A percentile compares a stretch with the other conserved stretches of the same genome.
These are phyloP conservation scores for Scyliorhinus canicula DNA, from an alignment of 2,797 vertebrate species.

Conservation along the genomic window DNA sequence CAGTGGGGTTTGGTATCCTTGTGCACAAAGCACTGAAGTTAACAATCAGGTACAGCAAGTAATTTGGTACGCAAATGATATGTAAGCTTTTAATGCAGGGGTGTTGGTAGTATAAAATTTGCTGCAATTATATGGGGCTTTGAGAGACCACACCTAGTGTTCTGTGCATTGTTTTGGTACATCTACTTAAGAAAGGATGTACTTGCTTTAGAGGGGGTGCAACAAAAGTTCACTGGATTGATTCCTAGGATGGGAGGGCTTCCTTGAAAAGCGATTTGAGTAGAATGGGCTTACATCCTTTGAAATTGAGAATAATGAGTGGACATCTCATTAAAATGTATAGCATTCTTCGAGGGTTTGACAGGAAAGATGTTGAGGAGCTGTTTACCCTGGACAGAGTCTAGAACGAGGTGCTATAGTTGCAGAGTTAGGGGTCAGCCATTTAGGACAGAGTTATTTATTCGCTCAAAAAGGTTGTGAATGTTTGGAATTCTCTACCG, in stretches of 20 bases:
- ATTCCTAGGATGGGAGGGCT: not conserved
- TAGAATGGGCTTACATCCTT: not conserved
- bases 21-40: not conserved
- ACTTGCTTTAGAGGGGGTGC: not conserved
- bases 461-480: not conserved
- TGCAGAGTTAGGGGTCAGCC: not conserved
- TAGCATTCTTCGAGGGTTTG: not conserved
- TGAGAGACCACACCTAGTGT: not conserved
- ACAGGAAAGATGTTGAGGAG: not conserved
- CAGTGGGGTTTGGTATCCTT: not conserved
- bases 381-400: not conserved
- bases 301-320: not conserved
- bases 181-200: not conserved
- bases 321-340: not conserved
- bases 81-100: not conserved
- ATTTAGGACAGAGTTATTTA: not conserved
- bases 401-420: not conserved
- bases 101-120: not conserved
- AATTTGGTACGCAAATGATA: not conserved
- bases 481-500: not conserved
- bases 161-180: not conserved
- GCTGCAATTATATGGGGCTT: not conserved
- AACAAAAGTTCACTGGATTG: not conserved
- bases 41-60: not conserved
- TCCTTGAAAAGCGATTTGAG: not conserved